Evolutionary conservation across 2,888 invertebrate species (phyloP), one percentile per base, ranked within the genome.

Genomic region (Eristalinus sepulchralis): DNA sequence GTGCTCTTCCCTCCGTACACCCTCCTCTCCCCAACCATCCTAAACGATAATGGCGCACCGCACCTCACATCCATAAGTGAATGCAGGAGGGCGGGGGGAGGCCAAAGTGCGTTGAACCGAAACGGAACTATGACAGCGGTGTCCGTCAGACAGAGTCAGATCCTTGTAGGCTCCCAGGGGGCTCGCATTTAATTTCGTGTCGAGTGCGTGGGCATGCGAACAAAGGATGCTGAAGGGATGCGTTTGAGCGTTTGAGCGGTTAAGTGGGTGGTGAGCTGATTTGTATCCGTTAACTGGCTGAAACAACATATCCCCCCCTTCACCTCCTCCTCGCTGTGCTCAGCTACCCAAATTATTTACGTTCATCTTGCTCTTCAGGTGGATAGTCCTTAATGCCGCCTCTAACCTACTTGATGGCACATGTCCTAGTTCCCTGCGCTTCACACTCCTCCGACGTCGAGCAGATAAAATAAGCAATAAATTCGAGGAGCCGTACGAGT

Each of bases 391-490:
- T 78, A 82, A 70, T 85, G 63, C 73, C 77, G 82, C 81, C 39
- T 47, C 76, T 73, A 72, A 77, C 68, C 59, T 47, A 36, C 64
- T 80, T 67, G 72, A 81, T 76, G 76, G 39, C 71, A 71, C 66
- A 76, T 85, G 85, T 73, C 68, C 62, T 75, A 68, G 63, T 82
- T 70, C 57, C 24, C 57, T 22, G 22, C n/a, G 47, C 36, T 11
- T 63, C 24, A 31, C 55, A 17, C 62, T 53, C 47, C 10, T 10
- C 24, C 6, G 5, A n/a, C 53, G 57, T 84, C 33, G 66, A 66
- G 66, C 57, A 82, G 72, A 82, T 85, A 85, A 85, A 85, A 82
- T 78, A 85, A 82, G 77, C 77, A 85, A 85, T 85, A 85, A 85
- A 85, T 85, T 85, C 82, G 77, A 47, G 27, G 27, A 17, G 17